These are phyloP conservation scores for Scaptomyza pallida DNA, from an alignment of 1,140 invertebrate genomes.

Conservation along the genomic window DNA sequence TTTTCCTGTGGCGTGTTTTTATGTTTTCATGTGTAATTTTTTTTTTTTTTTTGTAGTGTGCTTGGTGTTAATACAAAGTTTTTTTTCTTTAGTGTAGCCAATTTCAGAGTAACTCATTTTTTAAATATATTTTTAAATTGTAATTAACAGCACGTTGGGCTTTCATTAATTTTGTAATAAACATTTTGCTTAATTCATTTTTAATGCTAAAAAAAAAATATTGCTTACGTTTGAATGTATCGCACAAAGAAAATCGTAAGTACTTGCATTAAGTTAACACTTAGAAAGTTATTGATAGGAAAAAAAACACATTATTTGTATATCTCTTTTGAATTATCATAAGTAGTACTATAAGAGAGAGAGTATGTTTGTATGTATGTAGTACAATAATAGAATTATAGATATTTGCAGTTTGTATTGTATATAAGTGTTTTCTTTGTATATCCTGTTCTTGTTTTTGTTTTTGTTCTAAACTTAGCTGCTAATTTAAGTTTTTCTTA, in stretches of 20 bases:
- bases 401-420: conserved; percentile 25
- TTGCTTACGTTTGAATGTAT: conserved; percentile 64
- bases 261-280: conserved; percentile 6
- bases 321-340: conserved; percentile 22
- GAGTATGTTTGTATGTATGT: background rate
- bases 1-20: conserved; percentile 31
- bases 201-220: conserved; percentile 68
- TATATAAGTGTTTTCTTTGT: conserved; percentile 8
- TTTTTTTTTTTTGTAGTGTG: conserved; percentile 28
- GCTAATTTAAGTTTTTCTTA: conserved; percentile 23
- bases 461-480: conserved; percentile 25
- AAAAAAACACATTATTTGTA: conserved; percentile 14
- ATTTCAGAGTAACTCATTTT: conserved; percentile 17
- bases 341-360: conserved; percentile 2
- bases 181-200: too few relatives aligned
- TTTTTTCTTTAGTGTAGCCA: conserved; percentile 9
- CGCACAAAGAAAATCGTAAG: conserved; percentile 23
- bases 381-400: conserved; percentile 17
- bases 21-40: background rate
- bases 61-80: conserved; percentile 1
- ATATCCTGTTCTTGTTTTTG: background rate
- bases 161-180: conserved; percentile 50
- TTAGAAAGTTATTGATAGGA: conserved; percentile 12
- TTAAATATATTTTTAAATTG: background rate
- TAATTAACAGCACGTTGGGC: conserved; percentile 15